Evolutionary conservation across 2,888 invertebrate species (phyloP).

Genomic region (Epicampocera succincta): DNA sequence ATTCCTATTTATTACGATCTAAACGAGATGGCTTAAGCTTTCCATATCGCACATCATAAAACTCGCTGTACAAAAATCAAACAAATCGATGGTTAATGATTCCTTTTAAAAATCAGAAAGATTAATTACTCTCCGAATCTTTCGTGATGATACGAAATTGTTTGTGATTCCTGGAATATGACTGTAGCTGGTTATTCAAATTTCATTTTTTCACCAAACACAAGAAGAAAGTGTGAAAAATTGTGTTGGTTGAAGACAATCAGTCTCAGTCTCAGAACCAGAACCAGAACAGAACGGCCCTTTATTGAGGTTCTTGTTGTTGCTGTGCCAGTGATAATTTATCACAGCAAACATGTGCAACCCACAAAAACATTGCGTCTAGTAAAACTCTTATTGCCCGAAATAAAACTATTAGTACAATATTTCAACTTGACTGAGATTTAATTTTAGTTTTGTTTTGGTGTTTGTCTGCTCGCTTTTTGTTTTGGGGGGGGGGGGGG

Average conservation of each 20-base stretch:
- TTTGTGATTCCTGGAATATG: conserved; percentile 56
- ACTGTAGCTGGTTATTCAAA: conserved; percentile 50
- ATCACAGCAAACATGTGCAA: conserved; percentile 81
- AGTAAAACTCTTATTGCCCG: conserved; percentile 16
- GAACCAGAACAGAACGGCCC: conserved; percentile 58
- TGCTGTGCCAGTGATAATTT: conserved; percentile 74
- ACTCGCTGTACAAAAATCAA: conserved; percentile 10
- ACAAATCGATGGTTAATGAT: conserved; percentile 45
- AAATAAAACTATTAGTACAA: conserved; percentile 42
- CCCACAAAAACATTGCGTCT: conserved; percentile 76
- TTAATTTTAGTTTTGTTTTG: conserved; percentile 23
- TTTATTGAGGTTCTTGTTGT: conserved; percentile 4
- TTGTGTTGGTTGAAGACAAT: conserved; percentile 76
- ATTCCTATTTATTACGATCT: conserved; percentile 65
- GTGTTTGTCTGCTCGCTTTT: background rate
- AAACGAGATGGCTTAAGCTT: conserved; percentile 61
- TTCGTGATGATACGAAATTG: background rate
- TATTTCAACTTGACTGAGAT: background rate
- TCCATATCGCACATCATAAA: conserved; percentile 19
- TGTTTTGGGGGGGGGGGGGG: too few relatives aligned
- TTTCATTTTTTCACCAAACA: conserved; percentile 53
- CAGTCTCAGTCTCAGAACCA: conserved; percentile 74
- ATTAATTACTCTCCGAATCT: conserved; percentile 55
- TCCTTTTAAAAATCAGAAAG: conserved; percentile 22
- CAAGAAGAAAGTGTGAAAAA: conserved; percentile 79